Conservation (phyloP, 2,113 vertebrate genomes). For the Forbesichthys papilliferus region DNA sequence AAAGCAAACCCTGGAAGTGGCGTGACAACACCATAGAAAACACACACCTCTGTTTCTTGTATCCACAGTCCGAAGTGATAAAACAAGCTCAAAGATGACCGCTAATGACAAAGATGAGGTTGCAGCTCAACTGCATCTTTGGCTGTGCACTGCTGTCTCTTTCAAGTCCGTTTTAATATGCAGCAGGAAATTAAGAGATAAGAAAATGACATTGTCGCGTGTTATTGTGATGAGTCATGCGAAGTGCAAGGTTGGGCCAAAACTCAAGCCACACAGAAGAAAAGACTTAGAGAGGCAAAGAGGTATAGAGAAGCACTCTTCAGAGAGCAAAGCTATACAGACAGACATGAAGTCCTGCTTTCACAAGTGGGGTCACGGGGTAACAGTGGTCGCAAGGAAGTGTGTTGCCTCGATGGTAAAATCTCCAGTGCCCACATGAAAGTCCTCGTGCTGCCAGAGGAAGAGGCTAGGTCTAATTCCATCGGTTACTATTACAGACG, state of each 20-base stretch:
- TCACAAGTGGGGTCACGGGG: constrained; percentile 34
- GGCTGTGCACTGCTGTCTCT: constrained; percentile 22
- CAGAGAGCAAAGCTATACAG: constrained; percentile 2
- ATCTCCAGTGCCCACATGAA: constrained; percentile 72
- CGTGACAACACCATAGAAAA: constrained; percentile 31
- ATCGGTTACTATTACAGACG: constrained; percentile 71
- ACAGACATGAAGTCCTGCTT: constrained; percentile 6
- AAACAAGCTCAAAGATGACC: constrained; percentile 6
- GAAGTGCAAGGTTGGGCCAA: constrained; percentile 22
- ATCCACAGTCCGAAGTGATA: constrained; percentile 22
- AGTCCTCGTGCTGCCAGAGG: constrained; percentile 52
- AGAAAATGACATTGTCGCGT: neutral
- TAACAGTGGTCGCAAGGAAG: constrained; percentile 48
- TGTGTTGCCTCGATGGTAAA: constrained; percentile 49
- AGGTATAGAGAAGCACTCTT: constrained; percentile 6
- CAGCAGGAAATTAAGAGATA: neutral
- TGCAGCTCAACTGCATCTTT: constrained; percentile 13
- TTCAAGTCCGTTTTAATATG: constrained; percentile 24
- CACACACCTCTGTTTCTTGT: constrained; percentile 14
- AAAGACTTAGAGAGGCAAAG: neutral
- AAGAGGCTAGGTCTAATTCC: constrained; percentile 68
- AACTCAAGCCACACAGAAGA: constrained; percentile 30
- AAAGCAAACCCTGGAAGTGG: constrained; percentile 29
- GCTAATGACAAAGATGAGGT: constrained; percentile 44
- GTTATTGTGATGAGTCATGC: constrained; percentile 39